phyloP scores from a whole-genome alignment of 2,797 vertebrate genomes.

The Urocyon cinereoargenteus region DNA sequence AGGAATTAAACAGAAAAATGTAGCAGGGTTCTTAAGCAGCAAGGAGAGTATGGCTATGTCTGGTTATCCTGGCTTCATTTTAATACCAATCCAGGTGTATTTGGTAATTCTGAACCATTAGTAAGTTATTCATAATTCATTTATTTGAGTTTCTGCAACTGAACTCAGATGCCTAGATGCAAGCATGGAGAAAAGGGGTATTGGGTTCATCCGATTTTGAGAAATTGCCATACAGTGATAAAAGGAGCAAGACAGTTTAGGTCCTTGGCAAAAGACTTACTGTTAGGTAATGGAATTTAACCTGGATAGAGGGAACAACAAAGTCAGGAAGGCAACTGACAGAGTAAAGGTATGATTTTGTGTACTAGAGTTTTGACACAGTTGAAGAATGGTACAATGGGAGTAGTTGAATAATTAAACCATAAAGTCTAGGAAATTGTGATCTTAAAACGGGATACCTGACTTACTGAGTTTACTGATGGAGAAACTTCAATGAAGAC shows the following conservation, averaged over 20 bases:
- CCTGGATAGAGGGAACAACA: not conserved
- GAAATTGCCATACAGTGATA: not conserved
- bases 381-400: not conserved
- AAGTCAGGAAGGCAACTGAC: not conserved
- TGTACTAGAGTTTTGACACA: not conserved
- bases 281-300: too few relatives aligned
- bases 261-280: not conserved
- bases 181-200: not conserved
- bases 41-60: not conserved
- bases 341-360: not conserved
- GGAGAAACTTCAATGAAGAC: not conserved
- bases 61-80: not conserved
- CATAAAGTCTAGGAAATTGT: not conserved
- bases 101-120: not conserved
- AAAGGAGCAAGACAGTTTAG: not conserved
- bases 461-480: not conserved
- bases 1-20: not conserved
- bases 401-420: not conserved
- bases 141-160: not conserved
- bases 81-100: not conserved
- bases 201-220: not conserved
- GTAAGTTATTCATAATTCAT: not conserved
- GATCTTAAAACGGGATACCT: not conserved
- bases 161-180: not conserved
- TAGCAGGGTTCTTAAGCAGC: not conserved